phyloP scores from a whole-genome alignment of 2,113 vertebrate genomes.

The Phoenicopterus ruber region DNA sequence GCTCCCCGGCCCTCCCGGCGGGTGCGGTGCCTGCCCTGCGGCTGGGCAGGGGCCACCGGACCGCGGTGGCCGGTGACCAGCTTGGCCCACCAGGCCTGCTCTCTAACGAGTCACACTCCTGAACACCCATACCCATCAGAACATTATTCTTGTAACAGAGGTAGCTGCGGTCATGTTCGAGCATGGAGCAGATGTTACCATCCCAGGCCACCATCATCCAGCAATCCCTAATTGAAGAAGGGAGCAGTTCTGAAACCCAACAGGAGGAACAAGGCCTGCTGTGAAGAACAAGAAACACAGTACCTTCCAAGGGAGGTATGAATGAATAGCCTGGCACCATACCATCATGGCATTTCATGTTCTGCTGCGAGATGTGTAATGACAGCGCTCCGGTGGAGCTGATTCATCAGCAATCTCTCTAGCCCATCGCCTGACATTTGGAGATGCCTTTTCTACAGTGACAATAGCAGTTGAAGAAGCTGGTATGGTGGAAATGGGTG shows the following conservation, averaged over 20 bases:
- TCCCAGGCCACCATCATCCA: neutral
- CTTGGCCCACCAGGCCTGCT: neutral
- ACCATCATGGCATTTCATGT: neutral
- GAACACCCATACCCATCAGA: neutral
- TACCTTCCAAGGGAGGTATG: neutral
- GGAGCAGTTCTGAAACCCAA: neutral
- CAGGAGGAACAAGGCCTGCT: neutral
- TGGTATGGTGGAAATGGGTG: neutral
- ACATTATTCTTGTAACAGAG: neutral
- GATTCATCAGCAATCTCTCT: neutral
- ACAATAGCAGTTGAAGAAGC: neutral
- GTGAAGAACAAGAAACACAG: neutral
- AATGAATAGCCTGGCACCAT: neutral
- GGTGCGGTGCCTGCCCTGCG: neutral
- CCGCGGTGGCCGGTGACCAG: neutral
- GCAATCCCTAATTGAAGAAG: neutral
- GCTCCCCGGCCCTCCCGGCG: neutral
- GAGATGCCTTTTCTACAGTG: neutral
- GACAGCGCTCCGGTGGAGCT: neutral
- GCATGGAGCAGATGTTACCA: neutral
- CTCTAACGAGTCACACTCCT: neutral
- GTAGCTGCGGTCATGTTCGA: neutral
- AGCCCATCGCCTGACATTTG: neutral
- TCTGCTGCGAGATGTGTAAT: neutral
- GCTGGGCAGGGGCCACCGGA: neutral